A percentile compares a stretch with the other conserved stretches of the same genome.
phyloP scores from a whole-genome alignment of 1,140 invertebrate species.

The Zaprionus nigranus region DNA sequence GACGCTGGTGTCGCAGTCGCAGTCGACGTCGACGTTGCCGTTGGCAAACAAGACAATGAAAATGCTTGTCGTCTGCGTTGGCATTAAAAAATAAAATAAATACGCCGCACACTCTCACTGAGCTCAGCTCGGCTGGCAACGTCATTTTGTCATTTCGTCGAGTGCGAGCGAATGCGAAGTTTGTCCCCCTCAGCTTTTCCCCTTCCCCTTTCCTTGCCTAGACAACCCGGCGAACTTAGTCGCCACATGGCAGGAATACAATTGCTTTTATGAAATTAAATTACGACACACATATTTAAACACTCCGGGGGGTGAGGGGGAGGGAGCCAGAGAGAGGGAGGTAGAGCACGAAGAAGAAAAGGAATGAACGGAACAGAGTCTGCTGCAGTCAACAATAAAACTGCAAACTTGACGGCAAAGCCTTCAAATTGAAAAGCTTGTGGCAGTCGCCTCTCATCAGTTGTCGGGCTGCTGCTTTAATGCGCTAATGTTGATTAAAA shows the following conservation, averaged over 20 bases:
- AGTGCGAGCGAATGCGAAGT: slow-evolving; percentile 54
- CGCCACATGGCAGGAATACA: slow-evolving; percentile 60
- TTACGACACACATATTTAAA: slow-evolving; percentile 68
- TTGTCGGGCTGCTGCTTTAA: slow-evolving; percentile 22
- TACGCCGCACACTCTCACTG: slow-evolving; percentile 51
- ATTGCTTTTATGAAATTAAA: slow-evolving; percentile 82
- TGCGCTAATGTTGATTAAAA: slow-evolving; percentile 47
- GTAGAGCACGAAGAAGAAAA: background rate
- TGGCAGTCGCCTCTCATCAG: slow-evolving; percentile 26
- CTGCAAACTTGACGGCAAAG: slow-evolving; percentile 33
- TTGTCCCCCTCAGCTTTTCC: slow-evolving; percentile 11
- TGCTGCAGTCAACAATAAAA: slow-evolving; percentile 47
- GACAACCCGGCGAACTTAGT: slow-evolving; percentile 42
- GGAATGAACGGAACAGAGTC: background rate
- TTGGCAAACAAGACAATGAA: slow-evolving; percentile 80
- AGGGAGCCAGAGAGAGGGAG: background rate
- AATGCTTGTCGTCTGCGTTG: slow-evolving; percentile 66
- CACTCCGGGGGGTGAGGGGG: slow-evolving; percentile 26
- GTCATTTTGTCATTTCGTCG: slow-evolving; percentile 70
- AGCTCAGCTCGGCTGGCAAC: slow-evolving; percentile 43
- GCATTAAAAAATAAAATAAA: slow-evolving; percentile 73
- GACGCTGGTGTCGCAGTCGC: slow-evolving; percentile 19
- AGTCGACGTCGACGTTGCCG: slow-evolving; percentile 30
- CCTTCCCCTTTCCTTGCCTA: background rate
- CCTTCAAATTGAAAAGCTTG: slow-evolving; percentile 32